A percentile compares a stretch with the other conserved stretches of the same genome.
phyloP scores from a whole-genome alignment of 2,113 vertebrate genomes.

The Eretmochelys imbricata region DNA sequence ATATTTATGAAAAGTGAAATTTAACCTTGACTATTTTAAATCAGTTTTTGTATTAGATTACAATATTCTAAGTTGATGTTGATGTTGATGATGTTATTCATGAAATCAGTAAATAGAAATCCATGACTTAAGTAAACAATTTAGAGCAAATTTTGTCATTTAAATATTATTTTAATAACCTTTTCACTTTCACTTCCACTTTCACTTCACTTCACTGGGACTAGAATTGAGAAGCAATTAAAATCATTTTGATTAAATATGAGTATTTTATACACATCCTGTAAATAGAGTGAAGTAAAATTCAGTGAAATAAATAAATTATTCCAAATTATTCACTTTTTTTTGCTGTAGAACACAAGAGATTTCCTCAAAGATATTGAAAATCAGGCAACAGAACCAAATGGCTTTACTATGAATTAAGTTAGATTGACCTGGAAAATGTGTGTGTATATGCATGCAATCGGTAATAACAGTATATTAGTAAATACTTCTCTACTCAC shows the following conservation, averaged over 20 bases:
- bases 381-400: neutral
- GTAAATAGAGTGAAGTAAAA: neutral
- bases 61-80: neutral
- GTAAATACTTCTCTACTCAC: neutral
- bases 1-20: neutral
- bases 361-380: neutral
- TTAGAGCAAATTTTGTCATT: neutral
- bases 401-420: neutral
- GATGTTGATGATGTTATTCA: neutral
- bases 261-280: neutral
- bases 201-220: neutral
- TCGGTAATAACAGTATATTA: neutral
- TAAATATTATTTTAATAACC: neutral
- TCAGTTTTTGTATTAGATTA: neutral
- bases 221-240: neutral
- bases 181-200: neutral
- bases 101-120: neutral
- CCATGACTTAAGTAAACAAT: neutral
- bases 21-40: neutral
- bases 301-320: neutral
- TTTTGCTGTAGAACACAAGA: neutral
- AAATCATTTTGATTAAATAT: neutral
- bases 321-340: neutral
- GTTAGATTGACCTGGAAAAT: neutral
- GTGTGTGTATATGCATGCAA: neutral